These are phyloP conservation scores for Microcebus tavaratra DNA, from an alignment of 2,113 vertebrate genomes.

Conservation along the genomic window DNA sequence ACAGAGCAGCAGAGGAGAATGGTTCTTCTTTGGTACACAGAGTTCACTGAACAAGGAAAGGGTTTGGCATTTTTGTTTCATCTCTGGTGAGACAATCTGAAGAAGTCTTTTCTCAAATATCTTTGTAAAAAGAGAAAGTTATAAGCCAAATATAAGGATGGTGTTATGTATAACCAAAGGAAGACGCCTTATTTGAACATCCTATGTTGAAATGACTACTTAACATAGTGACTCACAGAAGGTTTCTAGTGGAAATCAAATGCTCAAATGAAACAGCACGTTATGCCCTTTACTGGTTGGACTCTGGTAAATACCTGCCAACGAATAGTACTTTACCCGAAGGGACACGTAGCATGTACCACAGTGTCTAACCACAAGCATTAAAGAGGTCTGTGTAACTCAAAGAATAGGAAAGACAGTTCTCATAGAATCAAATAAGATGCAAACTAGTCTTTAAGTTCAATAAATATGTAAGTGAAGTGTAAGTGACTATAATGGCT, in stretches of 20 bases:
- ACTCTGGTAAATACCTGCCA: conserved; percentile 81
- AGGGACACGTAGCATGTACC: conserved; percentile 63
- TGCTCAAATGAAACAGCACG: conserved; percentile 72
- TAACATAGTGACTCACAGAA: conserved; percentile 37
- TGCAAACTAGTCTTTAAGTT: neutral
- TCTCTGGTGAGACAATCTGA: neutral
- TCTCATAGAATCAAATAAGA: neutral
- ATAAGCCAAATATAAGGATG: neutral
- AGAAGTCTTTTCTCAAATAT: neutral
- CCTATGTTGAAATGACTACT: neutral
- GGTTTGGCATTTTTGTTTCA: neutral
- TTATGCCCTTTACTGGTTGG: conserved; percentile 80
- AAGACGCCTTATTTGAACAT: conserved; percentile 14
- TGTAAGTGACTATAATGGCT: neutral
- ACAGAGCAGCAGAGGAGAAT: neutral
- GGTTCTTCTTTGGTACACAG: neutral
- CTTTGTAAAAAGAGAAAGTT: neutral
- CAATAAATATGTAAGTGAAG: neutral
- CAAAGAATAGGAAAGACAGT: neutral
- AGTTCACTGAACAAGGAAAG: neutral
- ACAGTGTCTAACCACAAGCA: conserved; percentile 60
- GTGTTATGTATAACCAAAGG: neutral
- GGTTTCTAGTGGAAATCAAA: conserved; percentile 59
- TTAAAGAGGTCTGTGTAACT: conserved; percentile 41
- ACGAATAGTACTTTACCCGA: conserved; percentile 83